Evolutionary conservation across 2,797 vertebrate genomes (phyloP).

Genomic region (Darevskia nairensis): DNA sequence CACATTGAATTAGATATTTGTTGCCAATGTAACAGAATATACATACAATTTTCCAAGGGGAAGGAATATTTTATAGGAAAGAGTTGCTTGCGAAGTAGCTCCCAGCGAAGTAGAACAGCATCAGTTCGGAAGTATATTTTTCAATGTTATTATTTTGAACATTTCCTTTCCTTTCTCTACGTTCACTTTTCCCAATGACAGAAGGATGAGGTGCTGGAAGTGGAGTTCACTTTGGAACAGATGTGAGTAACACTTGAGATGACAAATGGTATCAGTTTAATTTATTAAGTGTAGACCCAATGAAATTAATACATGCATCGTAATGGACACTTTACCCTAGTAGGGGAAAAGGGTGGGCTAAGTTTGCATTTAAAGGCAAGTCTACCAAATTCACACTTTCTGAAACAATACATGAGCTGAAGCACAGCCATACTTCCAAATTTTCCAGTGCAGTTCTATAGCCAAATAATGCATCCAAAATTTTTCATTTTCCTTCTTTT

Average conservation of each 20-base stretch:
- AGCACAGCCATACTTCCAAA: too few relatives aligned
- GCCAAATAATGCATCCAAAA: neutral
- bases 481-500: slow-evolving; percentile 8
- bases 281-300: too few relatives aligned
- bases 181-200: neutral
- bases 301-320: too few relatives aligned
- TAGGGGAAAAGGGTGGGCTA: too few relatives aligned
- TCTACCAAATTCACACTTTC: too few relatives aligned
- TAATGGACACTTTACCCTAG: too few relatives aligned
- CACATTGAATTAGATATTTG: too few relatives aligned
- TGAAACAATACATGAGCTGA: too few relatives aligned
- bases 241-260: slow-evolving; percentile 27
- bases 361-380: too few relatives aligned
- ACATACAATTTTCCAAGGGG: neutral
- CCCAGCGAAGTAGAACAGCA: neutral
- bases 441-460: neutral
- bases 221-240: slow-evolving; percentile 31
- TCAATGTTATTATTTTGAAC: neutral
- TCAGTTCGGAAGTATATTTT: neutral
- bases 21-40: neutral
- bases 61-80: neutral
- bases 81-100: neutral
- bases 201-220: slow-evolving; percentile 27
- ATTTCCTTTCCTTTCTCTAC: neutral
- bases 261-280: neutral